Percentiles rank a stretch among this genome's conserved stretches.
These are phyloP conservation scores for Drosophila macrospina DNA, from an alignment of 2,888 invertebrate species.

Conservation along the genomic window DNA sequence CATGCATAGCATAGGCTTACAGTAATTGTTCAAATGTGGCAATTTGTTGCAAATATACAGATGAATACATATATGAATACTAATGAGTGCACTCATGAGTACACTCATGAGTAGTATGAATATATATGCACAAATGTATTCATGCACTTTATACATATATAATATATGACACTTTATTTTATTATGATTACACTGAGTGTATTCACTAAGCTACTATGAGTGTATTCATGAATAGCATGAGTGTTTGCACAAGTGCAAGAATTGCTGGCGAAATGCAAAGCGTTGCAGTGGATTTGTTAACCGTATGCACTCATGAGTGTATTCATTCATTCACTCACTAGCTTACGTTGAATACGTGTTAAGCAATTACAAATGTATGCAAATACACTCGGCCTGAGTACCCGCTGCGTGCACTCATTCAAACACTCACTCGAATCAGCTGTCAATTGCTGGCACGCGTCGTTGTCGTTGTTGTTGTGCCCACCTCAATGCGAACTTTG, in stretches of 20 bases:
- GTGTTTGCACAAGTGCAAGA: constrained; percentile 9
- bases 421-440: constrained; percentile 45
- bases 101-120: not conserved
- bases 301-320: constrained; percentile 3
- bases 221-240: constrained; percentile 3
- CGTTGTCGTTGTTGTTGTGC: constrained; percentile 5
- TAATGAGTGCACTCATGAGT: not conserved
- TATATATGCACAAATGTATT: too few species aligned
- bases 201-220: constrained; percentile 9
- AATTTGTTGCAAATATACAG: too few species aligned
- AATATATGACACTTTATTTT: too few species aligned
- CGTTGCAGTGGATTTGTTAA: not conserved
- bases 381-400: not conserved
- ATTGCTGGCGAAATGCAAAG: not conserved
- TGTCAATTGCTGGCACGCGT: constrained; percentile 42
- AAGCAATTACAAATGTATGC: not conserved
- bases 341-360: too few species aligned
- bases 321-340: not conserved
- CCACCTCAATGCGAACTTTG: constrained; percentile 38
- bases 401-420: constrained; percentile 36
- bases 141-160: too few species aligned
- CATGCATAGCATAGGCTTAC: not conserved
- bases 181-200: constrained; percentile 1
- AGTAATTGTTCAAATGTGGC: too few species aligned
- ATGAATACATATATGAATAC: not conserved